Percentiles rank a stretch among this genome's conserved stretches.
These are phyloP conservation scores for Tanypteryx hageni DNA, from an alignment of 2,888 invertebrate species.

Conservation along the genomic window DNA sequence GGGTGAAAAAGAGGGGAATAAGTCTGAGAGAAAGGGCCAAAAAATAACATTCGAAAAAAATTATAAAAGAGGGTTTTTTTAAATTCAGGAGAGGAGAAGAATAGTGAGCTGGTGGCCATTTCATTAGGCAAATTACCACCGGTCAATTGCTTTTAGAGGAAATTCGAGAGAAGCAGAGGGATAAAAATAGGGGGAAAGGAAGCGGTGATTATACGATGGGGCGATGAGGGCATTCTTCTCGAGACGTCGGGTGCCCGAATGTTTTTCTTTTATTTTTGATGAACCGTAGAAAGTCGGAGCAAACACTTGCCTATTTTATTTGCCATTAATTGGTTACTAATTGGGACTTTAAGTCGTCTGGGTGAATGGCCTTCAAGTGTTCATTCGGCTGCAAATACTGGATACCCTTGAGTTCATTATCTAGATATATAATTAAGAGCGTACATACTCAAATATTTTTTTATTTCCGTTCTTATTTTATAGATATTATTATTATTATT, in stretches of 20 bases:
- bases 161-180: background rate
- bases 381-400: background rate
- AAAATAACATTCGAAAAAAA: background rate
- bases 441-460: no score
- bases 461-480: no score
- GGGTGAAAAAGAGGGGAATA: background rate
- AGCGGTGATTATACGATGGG: background rate
- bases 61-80: background rate
- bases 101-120: slow-evolving; percentile 31
- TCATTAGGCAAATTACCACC: slow-evolving; percentile 49
- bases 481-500: no score
- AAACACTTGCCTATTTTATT: background rate
- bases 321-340: background rate
- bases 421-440: no score
- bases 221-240: background rate
- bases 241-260: background rate
- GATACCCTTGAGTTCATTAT: background rate
- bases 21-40: background rate
- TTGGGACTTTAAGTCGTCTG: background rate
- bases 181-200: background rate
- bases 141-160: slow-evolving; percentile 48
- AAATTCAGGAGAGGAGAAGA: background rate
- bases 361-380: background rate
- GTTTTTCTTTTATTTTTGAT: background rate
- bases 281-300: background rate